A percentile compares a stretch with the other conserved stretches of the same genome.
Evolutionary conservation across 1,140 invertebrate genomes (phyloP).

Genomic region (Araneus ventricosus): DNA sequence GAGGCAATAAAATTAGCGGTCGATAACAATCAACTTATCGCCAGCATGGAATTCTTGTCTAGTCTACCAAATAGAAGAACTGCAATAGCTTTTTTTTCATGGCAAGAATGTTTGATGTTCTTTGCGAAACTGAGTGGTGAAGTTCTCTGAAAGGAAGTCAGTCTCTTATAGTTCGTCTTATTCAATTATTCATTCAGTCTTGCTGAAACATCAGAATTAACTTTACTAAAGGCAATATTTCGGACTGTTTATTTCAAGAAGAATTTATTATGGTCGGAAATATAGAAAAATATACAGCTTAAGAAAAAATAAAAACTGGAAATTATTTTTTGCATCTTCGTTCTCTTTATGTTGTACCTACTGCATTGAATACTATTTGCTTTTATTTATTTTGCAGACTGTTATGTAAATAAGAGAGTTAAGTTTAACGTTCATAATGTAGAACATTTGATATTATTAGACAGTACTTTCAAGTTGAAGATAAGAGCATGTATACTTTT

Average conservation of each 20-base stretch:
- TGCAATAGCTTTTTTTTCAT: neutral
- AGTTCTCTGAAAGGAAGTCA: neutral
- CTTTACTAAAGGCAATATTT: neutral
- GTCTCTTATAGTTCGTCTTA: neutral
- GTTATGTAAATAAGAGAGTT: no score
- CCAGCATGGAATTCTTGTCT: neutral
- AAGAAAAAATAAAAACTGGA: neutral
- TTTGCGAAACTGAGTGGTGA: neutral
- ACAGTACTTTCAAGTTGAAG: no score
- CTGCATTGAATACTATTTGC: no score
- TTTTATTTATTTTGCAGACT: no score
- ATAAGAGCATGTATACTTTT: no score
- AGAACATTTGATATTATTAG: no score
- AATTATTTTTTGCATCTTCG: neutral
- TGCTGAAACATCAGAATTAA: neutral
- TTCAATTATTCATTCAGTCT: constrained; percentile 32
- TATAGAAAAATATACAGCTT: no score
- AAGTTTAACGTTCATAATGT: no score
- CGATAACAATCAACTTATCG: constrained; percentile 34
- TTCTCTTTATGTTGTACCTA: no score
- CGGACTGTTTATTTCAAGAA: neutral
- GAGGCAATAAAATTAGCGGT: constrained; percentile 13
- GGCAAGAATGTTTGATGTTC: neutral
- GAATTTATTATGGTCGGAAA: neutral
- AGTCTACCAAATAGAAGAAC: neutral